Conservation (phyloP, 2,113 vertebrate species). For the Entomyzon cyanotis region DNA sequence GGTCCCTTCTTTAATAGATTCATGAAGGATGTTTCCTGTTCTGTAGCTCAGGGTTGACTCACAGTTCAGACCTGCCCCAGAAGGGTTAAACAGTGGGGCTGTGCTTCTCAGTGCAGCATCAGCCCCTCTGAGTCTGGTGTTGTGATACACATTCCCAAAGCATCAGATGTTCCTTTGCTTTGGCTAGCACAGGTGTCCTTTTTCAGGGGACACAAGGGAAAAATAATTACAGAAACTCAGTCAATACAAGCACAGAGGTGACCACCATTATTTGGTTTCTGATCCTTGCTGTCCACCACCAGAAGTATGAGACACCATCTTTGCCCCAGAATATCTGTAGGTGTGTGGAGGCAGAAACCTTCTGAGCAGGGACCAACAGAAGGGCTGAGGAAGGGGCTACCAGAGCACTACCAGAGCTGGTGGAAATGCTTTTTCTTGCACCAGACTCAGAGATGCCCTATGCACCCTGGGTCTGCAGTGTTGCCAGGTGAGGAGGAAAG, state of each 20-base stretch:
- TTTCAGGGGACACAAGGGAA: background rate
- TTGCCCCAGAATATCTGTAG: background rate
- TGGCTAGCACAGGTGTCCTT: background rate
- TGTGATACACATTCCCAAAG: background rate
- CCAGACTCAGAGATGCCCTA: background rate
- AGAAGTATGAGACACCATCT: background rate
- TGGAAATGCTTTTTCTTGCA: background rate
- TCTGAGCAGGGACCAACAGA: background rate
- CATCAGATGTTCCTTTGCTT: background rate
- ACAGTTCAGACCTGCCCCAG: background rate
- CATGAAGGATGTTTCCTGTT: background rate
- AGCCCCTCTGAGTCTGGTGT: background rate
- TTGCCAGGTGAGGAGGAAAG: background rate
- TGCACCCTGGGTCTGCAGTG: fast-evolving
- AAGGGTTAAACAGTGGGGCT: background rate
- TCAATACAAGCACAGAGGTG: background rate
- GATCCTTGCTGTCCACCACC: background rate
- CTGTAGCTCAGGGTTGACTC: background rate
- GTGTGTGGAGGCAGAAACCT: background rate
- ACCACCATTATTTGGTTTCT: background rate
- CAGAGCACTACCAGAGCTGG: background rate
- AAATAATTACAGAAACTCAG: background rate
- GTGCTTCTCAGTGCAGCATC: background rate
- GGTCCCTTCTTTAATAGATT: background rate
- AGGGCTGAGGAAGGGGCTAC: background rate